Base-by-base conservation (phyloP, 30 jellyfish, hydroid and myxozoan genomes). In the Aurelia sp. region DNA sequence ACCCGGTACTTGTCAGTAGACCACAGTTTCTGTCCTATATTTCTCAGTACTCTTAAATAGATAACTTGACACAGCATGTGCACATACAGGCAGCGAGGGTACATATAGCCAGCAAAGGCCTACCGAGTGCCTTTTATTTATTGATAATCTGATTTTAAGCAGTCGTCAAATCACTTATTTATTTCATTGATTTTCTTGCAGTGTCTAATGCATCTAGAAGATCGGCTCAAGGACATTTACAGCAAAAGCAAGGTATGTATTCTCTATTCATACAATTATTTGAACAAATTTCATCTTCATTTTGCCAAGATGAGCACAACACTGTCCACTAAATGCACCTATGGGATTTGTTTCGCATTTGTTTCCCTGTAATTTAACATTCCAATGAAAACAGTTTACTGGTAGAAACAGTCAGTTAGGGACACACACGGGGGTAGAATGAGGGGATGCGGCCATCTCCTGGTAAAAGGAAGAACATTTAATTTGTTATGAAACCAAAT, bases 191-290 rank as follows among this genome's bases (percentile, higher is more conserved):
- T 31, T 60, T 51, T 4, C 16, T 87, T 87, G 47, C 78, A 92
- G 98, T 92, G 98, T 81, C 35, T 92, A 88, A 89, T 92, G 86
- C 98, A 92, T 63, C 40, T 92, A 59, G 98, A 92, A 80, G 98
- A 92, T 58, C 96, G 90, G 63, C 78, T 92, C 35, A 71, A 74
- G 31, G 96, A 92, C 63, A 81, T 92, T 44, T 92, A 79, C 78
- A 80, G 80, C 74, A 92, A 81, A 33, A 83, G 98, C 80, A 78
- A 80, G 79, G 97, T 92, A 81, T 2, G 8, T 11, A 3, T 38
- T 7, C 4, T 33, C 4, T 33, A 6, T 11, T 5, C 16, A 17
- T 0, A 6, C 71, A 21, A 3, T 61, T 61, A 10, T 18, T 61
- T 61, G 12, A 60, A 22, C 68, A 18, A 18, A 22, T 61, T 5